Conservation (phyloP, 1,140 invertebrate genomes). For the Tetragnatha versicolor region DNA sequence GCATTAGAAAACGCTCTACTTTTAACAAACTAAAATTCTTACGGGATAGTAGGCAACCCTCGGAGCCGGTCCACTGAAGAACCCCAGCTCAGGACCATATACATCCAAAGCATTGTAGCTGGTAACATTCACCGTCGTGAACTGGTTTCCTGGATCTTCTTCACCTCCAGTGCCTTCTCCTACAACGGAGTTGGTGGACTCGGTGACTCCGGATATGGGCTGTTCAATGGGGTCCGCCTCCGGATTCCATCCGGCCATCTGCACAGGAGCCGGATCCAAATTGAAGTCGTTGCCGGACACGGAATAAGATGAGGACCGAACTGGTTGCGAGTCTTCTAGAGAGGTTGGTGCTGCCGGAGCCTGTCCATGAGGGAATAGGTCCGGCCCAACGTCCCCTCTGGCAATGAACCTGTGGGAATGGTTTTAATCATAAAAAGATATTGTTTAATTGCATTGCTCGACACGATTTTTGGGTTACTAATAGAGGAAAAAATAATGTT, state of each 20-base stretch:
- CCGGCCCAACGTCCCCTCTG: conserved; percentile 49
- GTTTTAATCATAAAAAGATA: too few species aligned
- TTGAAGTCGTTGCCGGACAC: not conserved
- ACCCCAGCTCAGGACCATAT: not conserved
- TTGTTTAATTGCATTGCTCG: too few species aligned
- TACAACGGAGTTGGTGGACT: not conserved
- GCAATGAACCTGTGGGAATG: too few species aligned
- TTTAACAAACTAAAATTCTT: not conserved
- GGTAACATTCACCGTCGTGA: not conserved
- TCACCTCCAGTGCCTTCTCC: not conserved
- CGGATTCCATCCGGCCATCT: conserved; percentile 48
- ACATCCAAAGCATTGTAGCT: conserved; percentile 6
- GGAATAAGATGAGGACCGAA: not conserved
- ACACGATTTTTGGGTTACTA: too few species aligned
- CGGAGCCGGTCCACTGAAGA: conserved; percentile 19
- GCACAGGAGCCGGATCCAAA: conserved; percentile 23
- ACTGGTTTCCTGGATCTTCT: not conserved
- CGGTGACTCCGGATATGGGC: not conserved
- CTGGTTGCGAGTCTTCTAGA: not conserved
- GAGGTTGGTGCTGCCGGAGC: not conserved
- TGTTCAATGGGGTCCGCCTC: conserved; percentile 6
- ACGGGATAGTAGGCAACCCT: not conserved
- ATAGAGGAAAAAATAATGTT: too few species aligned
- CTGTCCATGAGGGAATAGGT: conserved; percentile 20
- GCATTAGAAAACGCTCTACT: not conserved